A percentile compares a stretch with the other conserved stretches of the same genome.
Evolutionary conservation across 2,888 invertebrate genomes (phyloP).

Genomic region (Pelosia muscerda): DNA sequence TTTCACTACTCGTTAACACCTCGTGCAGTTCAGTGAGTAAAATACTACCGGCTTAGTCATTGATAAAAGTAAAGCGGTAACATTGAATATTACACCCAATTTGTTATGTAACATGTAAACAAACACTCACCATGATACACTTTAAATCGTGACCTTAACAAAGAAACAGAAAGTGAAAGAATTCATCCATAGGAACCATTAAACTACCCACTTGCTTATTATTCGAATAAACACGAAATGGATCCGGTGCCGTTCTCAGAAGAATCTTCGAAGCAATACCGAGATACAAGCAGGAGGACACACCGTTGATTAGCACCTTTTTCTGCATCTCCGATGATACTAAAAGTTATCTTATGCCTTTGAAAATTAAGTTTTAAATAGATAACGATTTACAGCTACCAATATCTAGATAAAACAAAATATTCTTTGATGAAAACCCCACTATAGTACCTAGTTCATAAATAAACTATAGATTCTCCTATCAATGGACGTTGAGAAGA

Average conservation of each 20-base stretch:
- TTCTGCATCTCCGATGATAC: slow-evolving; percentile 48
- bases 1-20: slow-evolving; percentile 69
- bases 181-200: slow-evolving; percentile 70
- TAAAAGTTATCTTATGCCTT: slow-evolving; percentile 55
- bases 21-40: slow-evolving; percentile 48
- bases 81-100: slow-evolving; percentile 39
- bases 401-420: slow-evolving; percentile 64
- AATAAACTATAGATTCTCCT: slow-evolving; percentile 52
- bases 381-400: slow-evolving; percentile 43
- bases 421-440: slow-evolving; percentile 57
- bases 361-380: slow-evolving; percentile 49
- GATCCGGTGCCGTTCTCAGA: slow-evolving; percentile 73
- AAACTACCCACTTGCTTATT: slow-evolving; percentile 74
- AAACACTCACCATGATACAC: slow-evolving; percentile 51
- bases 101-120: slow-evolving; percentile 39
- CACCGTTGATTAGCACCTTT: slow-evolving; percentile 79
- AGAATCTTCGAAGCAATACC: slow-evolving; percentile 70
- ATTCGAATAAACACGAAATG: slow-evolving; percentile 74
- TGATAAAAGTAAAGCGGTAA: slow-evolving; percentile 17
- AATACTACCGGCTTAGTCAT: slow-evolving; percentile 19
- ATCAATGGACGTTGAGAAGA: slow-evolving; percentile 33
- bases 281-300: slow-evolving; percentile 71
- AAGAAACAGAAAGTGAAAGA: slow-evolving; percentile 79
- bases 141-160: slow-evolving; percentile 65
- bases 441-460: slow-evolving; percentile 54